Evolutionary conservation across 2,113 vertebrate genomes (phyloP).

Genomic region (Arvicanthis niloticus): DNA sequence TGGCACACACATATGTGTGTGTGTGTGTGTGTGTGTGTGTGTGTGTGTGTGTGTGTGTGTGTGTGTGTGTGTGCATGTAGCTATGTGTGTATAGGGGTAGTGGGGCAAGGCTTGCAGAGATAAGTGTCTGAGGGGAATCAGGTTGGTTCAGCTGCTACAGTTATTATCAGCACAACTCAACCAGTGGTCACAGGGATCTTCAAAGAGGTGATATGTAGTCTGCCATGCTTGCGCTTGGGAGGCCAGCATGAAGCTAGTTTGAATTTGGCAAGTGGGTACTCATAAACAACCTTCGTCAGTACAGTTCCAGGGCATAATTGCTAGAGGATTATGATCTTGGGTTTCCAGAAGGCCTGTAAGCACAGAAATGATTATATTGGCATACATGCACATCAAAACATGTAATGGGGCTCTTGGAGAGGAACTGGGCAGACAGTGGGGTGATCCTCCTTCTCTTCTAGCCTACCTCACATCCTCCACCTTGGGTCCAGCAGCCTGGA

Average conservation of each 20-base stretch:
- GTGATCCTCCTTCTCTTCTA: neutral
- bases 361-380: neutral
- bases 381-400: neutral
- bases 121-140: neutral
- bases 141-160: neutral
- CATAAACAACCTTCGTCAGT: neutral
- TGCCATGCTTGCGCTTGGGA: neutral
- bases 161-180: constrained; percentile 29
- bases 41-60: neutral
- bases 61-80: neutral
- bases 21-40: neutral
- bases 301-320: neutral
- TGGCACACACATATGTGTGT: neutral
- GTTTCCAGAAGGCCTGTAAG: neutral
- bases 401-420: neutral
- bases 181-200: neutral
- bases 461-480: neutral
- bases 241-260: neutral
- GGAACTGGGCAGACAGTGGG: neutral
- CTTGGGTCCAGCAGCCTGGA: neutral
- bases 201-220: neutral
- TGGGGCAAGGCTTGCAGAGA: neutral
- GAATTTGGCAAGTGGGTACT: neutral
- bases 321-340: constrained; percentile 1
- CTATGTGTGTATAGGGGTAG: neutral